These are phyloP conservation scores for Drepanosiphum platanoidis DNA, from an alignment of 2,888 invertebrate genomes.

Conservation along the genomic window DNA sequence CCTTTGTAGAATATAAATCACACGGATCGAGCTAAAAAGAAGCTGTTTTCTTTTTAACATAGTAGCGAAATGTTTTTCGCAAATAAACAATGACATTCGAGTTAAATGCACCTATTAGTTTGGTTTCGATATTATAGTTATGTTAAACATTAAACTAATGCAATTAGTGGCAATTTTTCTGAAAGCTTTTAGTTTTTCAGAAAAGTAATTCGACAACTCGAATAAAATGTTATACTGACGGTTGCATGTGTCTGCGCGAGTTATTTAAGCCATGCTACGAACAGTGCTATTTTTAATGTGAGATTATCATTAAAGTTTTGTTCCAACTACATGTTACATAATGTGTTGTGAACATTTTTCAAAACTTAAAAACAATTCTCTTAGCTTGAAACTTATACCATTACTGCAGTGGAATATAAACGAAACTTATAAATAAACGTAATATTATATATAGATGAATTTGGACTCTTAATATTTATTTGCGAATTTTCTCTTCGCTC, in stretches of 20 bases:
- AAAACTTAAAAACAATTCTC: constrained; percentile 29
- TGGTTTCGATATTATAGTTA: background rate
- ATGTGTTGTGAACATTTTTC: constrained; percentile 38
- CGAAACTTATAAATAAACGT: background rate
- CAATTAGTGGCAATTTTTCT: constrained; percentile 8
- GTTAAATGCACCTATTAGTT: background rate
- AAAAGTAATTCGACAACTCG: constrained; percentile 13
- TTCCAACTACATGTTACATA: background rate
- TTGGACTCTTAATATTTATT: background rate
- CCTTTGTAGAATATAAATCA: no score
- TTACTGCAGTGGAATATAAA: constrained; percentile 11
- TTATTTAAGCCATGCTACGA: constrained; percentile 6
- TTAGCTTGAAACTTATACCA: constrained; percentile 12
- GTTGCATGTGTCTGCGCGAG: background rate
- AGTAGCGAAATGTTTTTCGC: background rate
- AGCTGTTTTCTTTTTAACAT: background rate
- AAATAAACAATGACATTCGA: background rate
- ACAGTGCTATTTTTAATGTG: constrained; percentile 29
- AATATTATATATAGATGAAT: background rate
- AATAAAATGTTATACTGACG: constrained; percentile 23
- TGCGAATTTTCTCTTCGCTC: background rate
- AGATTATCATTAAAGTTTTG: constrained; percentile 49
- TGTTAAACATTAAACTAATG: background rate
- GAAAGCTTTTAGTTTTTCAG: constrained; percentile 35
- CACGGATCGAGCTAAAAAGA: background rate